These are phyloP conservation scores for Pangasius mekongensis DNA, from an alignment of 2,797 vertebrate genomes.

Conservation along the genomic window DNA sequence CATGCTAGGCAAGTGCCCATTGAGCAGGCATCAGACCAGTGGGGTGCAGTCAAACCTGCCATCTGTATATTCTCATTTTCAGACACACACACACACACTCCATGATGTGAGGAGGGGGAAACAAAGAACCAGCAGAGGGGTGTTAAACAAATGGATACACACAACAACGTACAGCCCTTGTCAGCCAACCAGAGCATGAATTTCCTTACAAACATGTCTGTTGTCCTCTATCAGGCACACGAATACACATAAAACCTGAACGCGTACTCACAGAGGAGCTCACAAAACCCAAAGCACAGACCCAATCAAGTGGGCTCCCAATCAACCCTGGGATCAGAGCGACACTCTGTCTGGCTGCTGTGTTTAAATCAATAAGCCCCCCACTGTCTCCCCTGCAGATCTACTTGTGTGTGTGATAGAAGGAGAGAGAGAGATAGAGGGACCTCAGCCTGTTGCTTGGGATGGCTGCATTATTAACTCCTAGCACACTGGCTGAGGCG, in stretches of 20 bases:
- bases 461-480: slow-evolving; percentile 79
- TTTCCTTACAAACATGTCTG: slow-evolving; percentile 15
- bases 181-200: slow-evolving; percentile 29
- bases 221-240: slow-evolving; percentile 19
- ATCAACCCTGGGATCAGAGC: slow-evolving; percentile 74
- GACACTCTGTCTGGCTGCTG: slow-evolving; percentile 73
- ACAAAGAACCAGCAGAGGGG: slow-evolving; percentile 43
- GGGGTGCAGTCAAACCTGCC: slow-evolving; percentile 75
- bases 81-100: slow-evolving; percentile 43
- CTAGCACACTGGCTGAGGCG: slow-evolving; percentile 74
- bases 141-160: slow-evolving; percentile 21
- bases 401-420: slow-evolving; percentile 54
- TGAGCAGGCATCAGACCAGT: slow-evolving; percentile 67
- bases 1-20: slow-evolving; percentile 55
- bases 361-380: slow-evolving; percentile 73
- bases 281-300: slow-evolving; percentile 42
- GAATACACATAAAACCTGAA: slow-evolving; percentile 27
- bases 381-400: slow-evolving; percentile 66
- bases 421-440: slow-evolving; percentile 67
- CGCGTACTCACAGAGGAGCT: slow-evolving; percentile 5
- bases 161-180: not conserved
- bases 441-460: slow-evolving; percentile 70
- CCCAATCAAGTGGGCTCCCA: slow-evolving; percentile 55
- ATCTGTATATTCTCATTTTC: slow-evolving; percentile 75
- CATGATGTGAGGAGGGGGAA: slow-evolving; percentile 21